Base-by-base conservation (phyloP, 2,797 vertebrate species). In the Astyanax mexicanus region DNA sequence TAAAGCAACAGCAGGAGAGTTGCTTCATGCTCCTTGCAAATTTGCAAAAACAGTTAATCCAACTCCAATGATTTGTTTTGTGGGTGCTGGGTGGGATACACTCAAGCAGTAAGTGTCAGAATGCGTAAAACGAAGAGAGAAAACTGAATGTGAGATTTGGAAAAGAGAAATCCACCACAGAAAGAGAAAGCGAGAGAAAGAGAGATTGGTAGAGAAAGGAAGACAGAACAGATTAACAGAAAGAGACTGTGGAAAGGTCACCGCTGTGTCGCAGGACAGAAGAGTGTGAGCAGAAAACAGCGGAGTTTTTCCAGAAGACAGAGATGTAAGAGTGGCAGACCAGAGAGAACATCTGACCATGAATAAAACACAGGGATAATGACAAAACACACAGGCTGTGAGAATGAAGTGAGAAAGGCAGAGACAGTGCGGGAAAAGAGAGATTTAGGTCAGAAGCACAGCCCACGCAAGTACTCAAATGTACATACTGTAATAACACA, bases 351-450 rank as follows among this genome's bases (percentile, higher is more conserved):
- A 69, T 44, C 49, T 23, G 27, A 25, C 10, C 9, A 64, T 8
- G 51, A 70, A 54, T 55, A 23, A 25, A 38, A 70, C 35, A 69
- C 29, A 17, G 19, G 25, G n/a, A 19, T 37, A 47, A 64, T 52
- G 61, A 42, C 35, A 58, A 52, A 64, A 38, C 38, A 40, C 38
- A 37, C 57, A n/a, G 17, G 64, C 42, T 66, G 69, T 38, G 23
- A 44, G 17, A 29, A 66, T 66, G 42, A 66, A 66, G 23, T 47
- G 42, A n/a, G n/a, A 19, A 35, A 17, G 47, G 4, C 21, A 47
- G n/a, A 74, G 47, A 27, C 12, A 42, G 7, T 72, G 72, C 54
- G 79, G 40, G 45, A 66, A 75, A 27, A 68, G 58, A 57, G 42
- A 19, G 13, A 55, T 19, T 19, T 32, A 57, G 25, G 54, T 15